phyloP scores from a whole-genome alignment of 2,113 vertebrate genomes.

The Beaufortia kweichowensis region DNA sequence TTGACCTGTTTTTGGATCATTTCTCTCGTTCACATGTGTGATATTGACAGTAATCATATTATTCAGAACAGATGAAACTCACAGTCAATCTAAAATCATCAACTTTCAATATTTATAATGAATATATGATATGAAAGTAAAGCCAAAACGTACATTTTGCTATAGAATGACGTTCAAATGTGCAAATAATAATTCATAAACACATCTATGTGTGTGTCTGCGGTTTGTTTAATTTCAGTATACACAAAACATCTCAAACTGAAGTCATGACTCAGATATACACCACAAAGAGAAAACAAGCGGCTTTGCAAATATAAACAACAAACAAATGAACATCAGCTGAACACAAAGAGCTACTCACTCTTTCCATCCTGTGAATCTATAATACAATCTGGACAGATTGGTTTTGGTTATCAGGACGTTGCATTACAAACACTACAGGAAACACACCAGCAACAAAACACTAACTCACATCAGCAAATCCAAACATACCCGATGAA shows the following conservation, averaged over 20 bases:
- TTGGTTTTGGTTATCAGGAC: not conserved
- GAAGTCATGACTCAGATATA: not conserved
- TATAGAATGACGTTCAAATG: no score
- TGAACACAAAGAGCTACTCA: no score
- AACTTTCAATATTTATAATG: no score
- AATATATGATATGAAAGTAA: no score
- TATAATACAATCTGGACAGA: slow-evolving; percentile 15
- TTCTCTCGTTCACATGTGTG: no score
- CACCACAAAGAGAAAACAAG: not conserved
- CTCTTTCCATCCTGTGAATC: not conserved
- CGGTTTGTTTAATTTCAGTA: not conserved
- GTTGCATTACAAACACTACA: slow-evolving; percentile 3
- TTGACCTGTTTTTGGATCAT: no score
- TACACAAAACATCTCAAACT: not conserved
- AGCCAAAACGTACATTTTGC: no score
- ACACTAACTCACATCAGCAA: not conserved
- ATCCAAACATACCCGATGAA: slow-evolving; percentile 15
- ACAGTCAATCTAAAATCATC: no score
- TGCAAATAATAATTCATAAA: not conserved
- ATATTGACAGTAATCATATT: no score
- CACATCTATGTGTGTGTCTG: not conserved
- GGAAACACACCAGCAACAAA: not conserved
- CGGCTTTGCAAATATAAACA: not conserved
- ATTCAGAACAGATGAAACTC: no score
- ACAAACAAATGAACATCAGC: not conserved